Evolutionary conservation across 2,888 invertebrate species (phyloP).

Genomic region (Mesoligia furuncula): DNA sequence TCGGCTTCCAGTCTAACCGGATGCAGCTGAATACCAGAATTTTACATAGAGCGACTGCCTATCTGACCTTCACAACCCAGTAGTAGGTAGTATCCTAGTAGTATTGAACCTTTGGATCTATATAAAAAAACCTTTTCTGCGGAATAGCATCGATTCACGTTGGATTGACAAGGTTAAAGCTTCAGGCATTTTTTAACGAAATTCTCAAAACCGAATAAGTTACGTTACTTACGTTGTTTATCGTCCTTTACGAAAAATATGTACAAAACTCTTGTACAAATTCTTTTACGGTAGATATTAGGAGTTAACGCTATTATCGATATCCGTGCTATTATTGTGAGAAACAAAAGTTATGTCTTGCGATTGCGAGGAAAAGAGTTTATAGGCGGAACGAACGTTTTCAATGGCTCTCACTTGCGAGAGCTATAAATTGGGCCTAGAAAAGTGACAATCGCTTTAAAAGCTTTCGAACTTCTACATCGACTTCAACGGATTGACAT

Average conservation of each 20-base stretch:
- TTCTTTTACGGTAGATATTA: too few species aligned
- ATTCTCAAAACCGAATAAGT: slow-evolving; percentile 18
- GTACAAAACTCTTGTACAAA: neutral
- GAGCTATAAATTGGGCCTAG: neutral
- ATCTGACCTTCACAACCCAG: too few species aligned
- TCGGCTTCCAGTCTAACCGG: too few species aligned
- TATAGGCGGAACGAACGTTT: neutral
- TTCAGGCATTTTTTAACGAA: slow-evolving; percentile 28
- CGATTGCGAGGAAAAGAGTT: neutral
- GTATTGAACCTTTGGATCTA: neutral
- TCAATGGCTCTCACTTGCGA: neutral
- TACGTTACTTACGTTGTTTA: slow-evolving; percentile 11
- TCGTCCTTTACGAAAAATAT: slow-evolving; percentile 2
- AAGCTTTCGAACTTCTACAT: neutral
- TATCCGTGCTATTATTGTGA: too few species aligned
- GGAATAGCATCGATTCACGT: neutral
- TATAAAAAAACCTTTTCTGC: neutral
- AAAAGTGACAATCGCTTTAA: neutral
- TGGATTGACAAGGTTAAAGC: slow-evolving; percentile 28
- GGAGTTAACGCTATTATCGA: neutral
- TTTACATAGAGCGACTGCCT: too few species aligned
- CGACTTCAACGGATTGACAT: neutral
- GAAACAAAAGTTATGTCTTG: neutral
- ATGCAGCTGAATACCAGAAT: too few species aligned
- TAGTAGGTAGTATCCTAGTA: too few species aligned